These are phyloP conservation scores for Palythoa heliodiscus DNA, from an alignment of 92 coral and sea anemone species.

Conservation along the genomic window DNA sequence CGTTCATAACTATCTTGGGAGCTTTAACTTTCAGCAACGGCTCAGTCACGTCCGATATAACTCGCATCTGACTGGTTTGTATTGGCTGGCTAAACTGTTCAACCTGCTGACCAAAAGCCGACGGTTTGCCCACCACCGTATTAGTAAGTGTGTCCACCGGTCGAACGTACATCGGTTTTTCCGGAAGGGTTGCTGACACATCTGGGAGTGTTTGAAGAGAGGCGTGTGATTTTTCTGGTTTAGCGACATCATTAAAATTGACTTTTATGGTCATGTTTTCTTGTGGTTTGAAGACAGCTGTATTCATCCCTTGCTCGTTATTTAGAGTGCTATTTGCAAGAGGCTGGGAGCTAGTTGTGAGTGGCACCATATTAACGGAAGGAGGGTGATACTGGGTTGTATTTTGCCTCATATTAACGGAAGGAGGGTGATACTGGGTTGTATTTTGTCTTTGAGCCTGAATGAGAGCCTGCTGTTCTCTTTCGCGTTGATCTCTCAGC, in stretches of 20 bases:
- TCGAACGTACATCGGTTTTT: conserved; percentile 11
- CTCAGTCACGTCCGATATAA: conserved; percentile 58
- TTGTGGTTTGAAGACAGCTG: conserved; percentile 20
- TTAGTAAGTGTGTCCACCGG: conserved; percentile 31
- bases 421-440: conserved; percentile 34
- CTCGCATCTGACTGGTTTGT: conserved; percentile 49
- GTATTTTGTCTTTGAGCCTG: conserved; percentile 35
- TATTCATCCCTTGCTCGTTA: conserved; percentile 35
- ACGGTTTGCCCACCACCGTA: conserved; percentile 37
- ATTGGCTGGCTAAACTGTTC: conserved; percentile 49
- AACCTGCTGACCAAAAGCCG: conserved; percentile 39
- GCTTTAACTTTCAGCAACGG: conserved; percentile 51
- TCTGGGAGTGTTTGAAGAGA: conserved; percentile 2
- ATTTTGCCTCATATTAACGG: conserved; percentile 15
- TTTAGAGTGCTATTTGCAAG: conserved; percentile 9
- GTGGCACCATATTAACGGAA: not conserved
- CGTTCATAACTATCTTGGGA: conserved; percentile 5
- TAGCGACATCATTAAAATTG: conserved; percentile 44
- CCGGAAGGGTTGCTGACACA: not conserved
- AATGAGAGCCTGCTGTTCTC: conserved; percentile 21
- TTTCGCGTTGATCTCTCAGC: conserved; percentile 34
- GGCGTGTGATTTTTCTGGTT: conserved; percentile 10
- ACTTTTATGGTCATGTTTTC: conserved; percentile 60
- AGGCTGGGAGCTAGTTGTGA: conserved; percentile 5
- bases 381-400: conserved; percentile 35